Evolutionary conservation across 30 jellyfish, hydroid and myxozoan genomes (phyloP).

Genomic region (Nemopilema nomurai): DNA sequence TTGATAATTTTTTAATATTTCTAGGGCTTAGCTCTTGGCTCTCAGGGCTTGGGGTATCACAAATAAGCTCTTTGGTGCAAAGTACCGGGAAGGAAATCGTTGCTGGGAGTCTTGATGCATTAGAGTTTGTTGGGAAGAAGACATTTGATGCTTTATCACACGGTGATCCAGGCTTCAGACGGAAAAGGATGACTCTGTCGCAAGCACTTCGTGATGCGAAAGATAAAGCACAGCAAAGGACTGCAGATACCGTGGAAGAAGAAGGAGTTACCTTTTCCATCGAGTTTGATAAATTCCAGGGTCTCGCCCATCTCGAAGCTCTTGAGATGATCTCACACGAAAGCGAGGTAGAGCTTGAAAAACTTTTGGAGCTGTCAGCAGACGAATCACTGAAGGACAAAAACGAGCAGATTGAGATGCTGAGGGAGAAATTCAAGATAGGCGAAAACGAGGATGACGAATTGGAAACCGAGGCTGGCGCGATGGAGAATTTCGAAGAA

Average conservation of each 20-base stretch:
- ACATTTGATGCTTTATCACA: conserved; percentile 85
- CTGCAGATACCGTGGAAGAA: neutral
- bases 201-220: conserved; percentile 82
- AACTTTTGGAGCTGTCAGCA: conserved; percentile 67
- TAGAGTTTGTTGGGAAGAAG: conserved; percentile 95
- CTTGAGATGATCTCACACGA: conserved; percentile 91
- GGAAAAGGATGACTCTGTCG: conserved; percentile 68
- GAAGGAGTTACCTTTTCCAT: conserved; percentile 41
- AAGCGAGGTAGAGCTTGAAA: conserved; percentile 76
- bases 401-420: conserved; percentile 33
- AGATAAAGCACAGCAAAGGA: conserved; percentile 46
- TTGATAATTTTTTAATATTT: neutral
- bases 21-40: conserved; percentile 88
- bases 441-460: conserved; percentile 40
- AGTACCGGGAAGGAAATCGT: conserved; percentile 83
- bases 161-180: conserved; percentile 96
- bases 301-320: conserved; percentile 89
- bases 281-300: conserved; percentile 82
- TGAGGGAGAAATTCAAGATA: conserved; percentile 49
- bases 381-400: conserved; percentile 74
- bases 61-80: conserved; percentile 73
- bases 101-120: conserved; percentile 90
- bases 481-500: conserved; percentile 28
- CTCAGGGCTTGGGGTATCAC: conserved; percentile 67
- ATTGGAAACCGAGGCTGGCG: conserved; percentile 14